Evolutionary conservation across 1,140 invertebrate genomes (phyloP).

Genomic region (Pinna nobilis): DNA sequence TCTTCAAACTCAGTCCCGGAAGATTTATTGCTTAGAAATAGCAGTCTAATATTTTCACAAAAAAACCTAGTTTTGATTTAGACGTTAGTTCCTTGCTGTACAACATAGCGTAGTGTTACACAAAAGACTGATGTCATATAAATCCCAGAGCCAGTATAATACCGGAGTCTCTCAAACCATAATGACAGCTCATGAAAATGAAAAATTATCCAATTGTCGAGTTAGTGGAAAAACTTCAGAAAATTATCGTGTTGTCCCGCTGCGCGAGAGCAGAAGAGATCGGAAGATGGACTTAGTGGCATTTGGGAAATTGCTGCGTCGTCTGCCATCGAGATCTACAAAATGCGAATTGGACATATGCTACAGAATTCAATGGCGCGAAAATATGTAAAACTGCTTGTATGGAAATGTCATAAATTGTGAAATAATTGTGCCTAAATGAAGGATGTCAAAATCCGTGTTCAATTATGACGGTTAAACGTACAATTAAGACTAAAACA

Average conservation of each 20-base stretch:
- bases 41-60: too few relatives aligned
- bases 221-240: constrained; percentile 32
- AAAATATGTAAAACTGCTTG: constrained; percentile 8
- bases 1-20: too few relatives aligned
- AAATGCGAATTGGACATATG: constrained; percentile 2
- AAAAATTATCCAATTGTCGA: constrained; percentile 41
- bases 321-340: constrained; percentile 15
- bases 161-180: constrained; percentile 11
- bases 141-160: constrained; percentile 30
- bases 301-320: constrained; percentile 30
- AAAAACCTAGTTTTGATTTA: too few relatives aligned
- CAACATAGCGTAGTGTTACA: constrained; percentile 16
- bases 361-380: neutral
- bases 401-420: constrained; percentile 35
- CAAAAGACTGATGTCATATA: constrained; percentile 16
- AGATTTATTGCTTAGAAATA: too few relatives aligned
- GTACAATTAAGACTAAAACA: neutral
- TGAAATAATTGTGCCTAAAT: constrained; percentile 7
- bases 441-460: constrained; percentile 13
- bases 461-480: constrained; percentile 14
- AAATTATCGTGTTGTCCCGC: constrained; percentile 33
- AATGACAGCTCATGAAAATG: constrained; percentile 37
- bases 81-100: constrained; percentile 4
- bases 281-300: constrained; percentile 33
- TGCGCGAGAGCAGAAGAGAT: constrained; percentile 29